These are phyloP conservation scores for Stenotaenia linearis DNA, from an alignment of 2,888 invertebrate species.

Conservation along the genomic window DNA sequence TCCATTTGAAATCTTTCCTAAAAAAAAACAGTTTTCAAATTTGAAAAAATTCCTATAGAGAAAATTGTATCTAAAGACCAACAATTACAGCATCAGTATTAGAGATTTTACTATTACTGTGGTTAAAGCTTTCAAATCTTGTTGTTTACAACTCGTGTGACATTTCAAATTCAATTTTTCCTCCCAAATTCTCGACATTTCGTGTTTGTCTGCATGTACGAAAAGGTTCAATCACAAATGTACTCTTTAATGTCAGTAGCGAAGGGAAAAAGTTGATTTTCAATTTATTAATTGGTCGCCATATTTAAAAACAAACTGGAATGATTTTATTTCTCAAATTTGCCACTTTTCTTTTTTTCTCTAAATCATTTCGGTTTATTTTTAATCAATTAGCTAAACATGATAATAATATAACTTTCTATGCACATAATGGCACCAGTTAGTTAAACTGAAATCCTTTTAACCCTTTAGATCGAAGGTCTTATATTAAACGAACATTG, in stretches of 20 bases:
- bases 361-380: background rate
- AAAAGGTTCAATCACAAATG: background rate
- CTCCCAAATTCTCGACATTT: background rate
- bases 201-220: background rate
- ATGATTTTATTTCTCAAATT: background rate
- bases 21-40: too few relatives aligned
- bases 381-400: background rate
- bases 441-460: background rate
- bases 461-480: background rate
- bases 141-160: constrained; percentile 1
- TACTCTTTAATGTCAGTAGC: background rate
- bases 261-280: background rate
- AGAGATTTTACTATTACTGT: background rate
- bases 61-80: too few relatives aligned
- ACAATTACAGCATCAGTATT: background rate
- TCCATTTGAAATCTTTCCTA: too few relatives aligned
- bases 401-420: background rate
- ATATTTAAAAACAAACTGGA: background rate
- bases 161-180: background rate
- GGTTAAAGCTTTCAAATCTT: constrained; percentile 2
- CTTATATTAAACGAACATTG: background rate
- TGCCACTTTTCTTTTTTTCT: background rate
- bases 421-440: background rate
- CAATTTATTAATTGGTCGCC: background rate
- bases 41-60: too few relatives aligned